Conservation (phyloP, 92 coral and sea anemone species). For the Epizoanthus illoricatus region DNA sequence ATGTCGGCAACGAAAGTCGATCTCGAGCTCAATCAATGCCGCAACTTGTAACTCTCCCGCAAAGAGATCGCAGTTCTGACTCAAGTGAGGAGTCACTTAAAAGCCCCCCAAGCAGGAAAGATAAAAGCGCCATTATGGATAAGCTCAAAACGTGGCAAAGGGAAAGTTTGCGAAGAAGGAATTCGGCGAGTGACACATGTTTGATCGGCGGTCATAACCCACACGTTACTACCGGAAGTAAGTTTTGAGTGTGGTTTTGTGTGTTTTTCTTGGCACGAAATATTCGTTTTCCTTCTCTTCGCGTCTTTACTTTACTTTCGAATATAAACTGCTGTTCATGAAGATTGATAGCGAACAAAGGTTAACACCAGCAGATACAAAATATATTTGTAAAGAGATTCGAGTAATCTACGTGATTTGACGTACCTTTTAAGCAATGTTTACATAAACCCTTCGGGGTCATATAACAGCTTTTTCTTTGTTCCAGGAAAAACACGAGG, state of each 20-base stretch:
- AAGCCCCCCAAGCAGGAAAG: constrained; percentile 48
- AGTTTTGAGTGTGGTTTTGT: constrained; percentile 9
- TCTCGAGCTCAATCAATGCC: constrained; percentile 66
- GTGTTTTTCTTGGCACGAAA: not conserved
- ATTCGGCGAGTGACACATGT: constrained; percentile 46
- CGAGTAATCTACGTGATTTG: constrained; percentile 23
- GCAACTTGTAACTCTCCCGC: constrained; percentile 43
- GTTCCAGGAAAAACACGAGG: not conserved
- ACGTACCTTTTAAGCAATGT: not conserved
- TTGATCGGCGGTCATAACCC: constrained; percentile 33
- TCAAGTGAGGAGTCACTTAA: constrained; percentile 73
- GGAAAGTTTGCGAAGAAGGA: constrained; percentile 47
- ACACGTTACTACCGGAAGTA: constrained; percentile 43
- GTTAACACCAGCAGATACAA: not conserved
- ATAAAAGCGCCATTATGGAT: constrained; percentile 59
- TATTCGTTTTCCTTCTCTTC: not conserved
- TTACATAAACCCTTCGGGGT: constrained; percentile 16
- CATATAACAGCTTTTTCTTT: not conserved
- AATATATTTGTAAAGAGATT: constrained; percentile 29
- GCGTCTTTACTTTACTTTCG: not conserved
- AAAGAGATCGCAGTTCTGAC: constrained; percentile 70
- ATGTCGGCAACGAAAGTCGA: constrained; percentile 13
- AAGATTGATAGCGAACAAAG: not conserved
- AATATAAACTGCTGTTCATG: not conserved
- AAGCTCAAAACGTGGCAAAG: constrained; percentile 62